Conservation (phyloP, 2,113 vertebrate genomes). For the Atrichornis clamosus region DNA sequence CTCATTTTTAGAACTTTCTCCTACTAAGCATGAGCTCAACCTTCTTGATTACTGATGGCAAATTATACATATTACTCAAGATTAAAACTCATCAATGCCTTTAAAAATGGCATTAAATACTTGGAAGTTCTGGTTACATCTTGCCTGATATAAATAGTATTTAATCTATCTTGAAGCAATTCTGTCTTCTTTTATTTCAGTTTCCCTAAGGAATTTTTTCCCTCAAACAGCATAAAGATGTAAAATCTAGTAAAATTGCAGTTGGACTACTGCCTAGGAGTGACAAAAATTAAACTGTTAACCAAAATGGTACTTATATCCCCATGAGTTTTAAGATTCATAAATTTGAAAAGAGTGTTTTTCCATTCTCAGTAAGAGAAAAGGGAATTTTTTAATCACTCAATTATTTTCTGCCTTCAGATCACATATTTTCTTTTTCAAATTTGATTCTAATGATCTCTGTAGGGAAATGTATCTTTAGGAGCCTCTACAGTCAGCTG, state of each 20-base stretch:
- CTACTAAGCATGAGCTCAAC: background rate
- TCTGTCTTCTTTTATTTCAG: background rate
- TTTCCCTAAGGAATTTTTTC: background rate
- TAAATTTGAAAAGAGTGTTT: background rate
- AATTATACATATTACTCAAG: background rate
- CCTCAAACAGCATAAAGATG: background rate
- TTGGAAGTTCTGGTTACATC: background rate
- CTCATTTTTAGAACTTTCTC: background rate
- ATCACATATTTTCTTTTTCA: background rate
- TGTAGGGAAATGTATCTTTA: background rate
- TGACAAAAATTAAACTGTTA: background rate
- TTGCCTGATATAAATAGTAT: background rate
- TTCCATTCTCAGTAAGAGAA: background rate
- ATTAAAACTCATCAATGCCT: background rate
- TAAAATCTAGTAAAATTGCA: background rate
- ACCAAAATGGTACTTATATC: background rate
- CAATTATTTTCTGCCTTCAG: background rate
- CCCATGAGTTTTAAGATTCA: background rate
- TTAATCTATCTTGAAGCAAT: background rate
- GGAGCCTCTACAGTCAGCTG: background rate
- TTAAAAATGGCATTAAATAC: background rate
- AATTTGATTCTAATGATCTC: background rate
- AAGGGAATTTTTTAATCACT: background rate
- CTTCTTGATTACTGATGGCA: background rate
- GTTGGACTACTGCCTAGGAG: background rate